Base-by-base conservation (phyloP, 2,113 vertebrate genomes). In the Hiodon alosoides region DNA sequence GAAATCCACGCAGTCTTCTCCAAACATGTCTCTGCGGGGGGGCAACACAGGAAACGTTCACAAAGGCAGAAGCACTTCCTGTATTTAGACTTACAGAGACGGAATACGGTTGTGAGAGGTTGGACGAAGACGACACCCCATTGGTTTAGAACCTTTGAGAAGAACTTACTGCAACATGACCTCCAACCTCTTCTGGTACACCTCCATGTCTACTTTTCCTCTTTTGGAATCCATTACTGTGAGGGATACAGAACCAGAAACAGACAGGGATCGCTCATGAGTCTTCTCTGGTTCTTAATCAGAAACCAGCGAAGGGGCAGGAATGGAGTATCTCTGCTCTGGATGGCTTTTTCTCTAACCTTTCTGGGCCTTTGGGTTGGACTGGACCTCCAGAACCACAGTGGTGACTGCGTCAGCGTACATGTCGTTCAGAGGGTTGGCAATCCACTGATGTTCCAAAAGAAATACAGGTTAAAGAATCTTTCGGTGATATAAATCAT, bases 391-490 rank as follows among this genome's bases (percentile, higher is more conserved):
- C 79, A 98, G 82, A 48, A 98, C 91, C 79, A 98, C 96, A 1
- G 96, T 98, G 8, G 95, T 91, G 55, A 99, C 93, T 0, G 94
- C 96, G 62, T 98, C 97, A 0, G 96, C 97, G 61, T 97, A 98
- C 96, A 98, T 99, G 79, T 99, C 96, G 60, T 97, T 98, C 77
- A 98, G 91, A 62, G 97, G 96, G 85, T 96, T 98, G 73, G 97
- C 94, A 10, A 94, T 79, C 97, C 97, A 99, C 97, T 98, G 87
- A n/a, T n/a, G 4, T 67, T 82, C 13, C 1, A 76, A 51, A 67
- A n/a, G 17, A 17, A 11, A 52, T 0, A 48, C 31, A n/a, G 3
- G 7, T n/a, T 54, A 54, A 71, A 47, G 53, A 31, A 0, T 55
- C 5, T 54, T 31, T 31, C 1, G 31, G 31, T 31, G 31, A 0